Base-by-base conservation (phyloP, 2,797 vertebrate species). In the Tokudaia tokunoshimensis region DNA sequence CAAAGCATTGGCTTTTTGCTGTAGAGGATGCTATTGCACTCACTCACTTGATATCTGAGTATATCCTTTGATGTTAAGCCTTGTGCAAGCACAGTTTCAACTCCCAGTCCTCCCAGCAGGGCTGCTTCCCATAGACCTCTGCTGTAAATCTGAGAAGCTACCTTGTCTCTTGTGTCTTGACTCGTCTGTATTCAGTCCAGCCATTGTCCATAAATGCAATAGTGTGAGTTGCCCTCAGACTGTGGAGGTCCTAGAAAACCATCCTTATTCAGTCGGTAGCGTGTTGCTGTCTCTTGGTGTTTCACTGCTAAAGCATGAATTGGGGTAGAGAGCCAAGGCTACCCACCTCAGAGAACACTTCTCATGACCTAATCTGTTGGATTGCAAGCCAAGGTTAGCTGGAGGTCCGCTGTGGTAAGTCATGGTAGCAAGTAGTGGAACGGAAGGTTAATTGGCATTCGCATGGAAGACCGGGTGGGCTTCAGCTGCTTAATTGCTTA, bases 401-500 rank as follows among this genome's bases (percentile, higher is more conserved):
- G 75, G 26, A 3, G 20, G 8, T 87, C 47, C 34, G 86, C 15
- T 57, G 5, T 52, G 41, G 7, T 82, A 61, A 80, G 92, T 70
- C 72, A 78, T 3, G 26, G 34, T 41, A n/a, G 50, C 47, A 47
- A 86, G 24, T 14, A 37, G 14, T 7, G 80, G 57, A 85, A 10
- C 19, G 10, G 90, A 92, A 80, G n/a, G 50, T 26, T 75, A 44
- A 17, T 31, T 74, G 67, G 34, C 74, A 19, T 78, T 78, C 63
- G 47, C 15, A 61, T 37, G 85, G 63, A 44, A 67, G 75, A 19
- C 14, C 50, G 50, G 55, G 29, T n/a, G 15, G 59, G 63, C n/a
- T 44, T 2, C 72, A 92, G 59, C 94, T 87, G 82, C 55, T 34
- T 84, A 75, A 95, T 97, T 94, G 17, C 4, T 44, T 11, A 10